Evolutionary conservation across 2,797 vertebrate species (phyloP).

Genomic region (Knipowitschia caucasica): DNA sequence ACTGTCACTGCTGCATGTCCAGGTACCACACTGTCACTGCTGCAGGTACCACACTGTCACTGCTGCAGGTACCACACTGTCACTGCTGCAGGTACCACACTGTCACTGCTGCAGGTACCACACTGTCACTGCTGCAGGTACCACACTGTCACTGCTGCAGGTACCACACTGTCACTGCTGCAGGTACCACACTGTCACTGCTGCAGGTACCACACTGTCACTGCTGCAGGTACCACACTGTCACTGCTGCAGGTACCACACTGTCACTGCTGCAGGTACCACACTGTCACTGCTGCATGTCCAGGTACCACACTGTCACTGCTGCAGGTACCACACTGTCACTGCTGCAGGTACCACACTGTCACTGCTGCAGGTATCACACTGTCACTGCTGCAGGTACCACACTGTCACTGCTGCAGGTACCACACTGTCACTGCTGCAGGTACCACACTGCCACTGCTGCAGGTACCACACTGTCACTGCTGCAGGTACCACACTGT

Average conservation of each 20-base stretch:
- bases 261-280: no score
- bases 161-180: constrained; percentile 6
- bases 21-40: constrained; percentile 24
- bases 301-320: constrained; percentile 23
- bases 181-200: background rate
- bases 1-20: no score
- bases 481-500: background rate
- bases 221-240: no score
- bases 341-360: background rate
- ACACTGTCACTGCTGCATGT: no score
- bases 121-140: constrained; percentile 14
- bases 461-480: background rate
- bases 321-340: constrained; percentile 14
- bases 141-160: constrained; percentile 34
- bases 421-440: constrained; percentile 19
- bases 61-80: background rate
- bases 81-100: background rate
- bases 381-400: no score
- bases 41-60: constrained; percentile 9
- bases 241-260: no score
- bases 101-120: no score
- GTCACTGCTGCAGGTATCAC: background rate
- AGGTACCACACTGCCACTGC: constrained; percentile 28
- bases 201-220: background rate
- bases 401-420: constrained; percentile 17